Base-by-base conservation (phyloP, 2,797 vertebrate genomes). In the Chloroceryle inda region DNA sequence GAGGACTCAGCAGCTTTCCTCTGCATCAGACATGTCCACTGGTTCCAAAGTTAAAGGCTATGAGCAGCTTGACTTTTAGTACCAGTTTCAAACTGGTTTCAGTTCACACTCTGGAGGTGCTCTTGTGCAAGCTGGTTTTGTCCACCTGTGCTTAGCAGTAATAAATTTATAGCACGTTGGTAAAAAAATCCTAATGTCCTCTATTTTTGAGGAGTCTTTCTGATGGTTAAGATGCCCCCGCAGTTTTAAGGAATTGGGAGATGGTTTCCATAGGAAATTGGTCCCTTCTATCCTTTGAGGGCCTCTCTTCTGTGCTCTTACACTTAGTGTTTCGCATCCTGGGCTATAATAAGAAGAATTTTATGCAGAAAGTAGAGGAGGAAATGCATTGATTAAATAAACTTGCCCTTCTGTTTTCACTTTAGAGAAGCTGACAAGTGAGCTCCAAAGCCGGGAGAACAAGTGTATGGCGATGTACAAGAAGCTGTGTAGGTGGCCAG, bases 391-490 rank as follows among this genome's bases (percentile, higher is more conserved):
- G 74, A 72, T 33, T 45, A 47, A 68, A 53, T 94, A 68, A 95
- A 86, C 68, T 50, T 76, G 45, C 59, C 68, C 23, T 6, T 93
- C 78, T 84, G 38, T 96, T 89, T 89, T 91, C 77, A 58, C 94
- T 96, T 52, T 98, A 99, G 99, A 99, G 96, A 99, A 99, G 96
- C 98, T 99, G 98, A 99, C 99, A 61, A 99, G 99, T 37, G 99
- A 99, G 97, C 98, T 99, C 81, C 99, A 99, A 97, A 99, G 99
- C 98, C 98, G 99, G 42, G 99, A 99, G 95, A 99, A 98, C 96
- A 99, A 99, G 93, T 99, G 99, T 90, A 99, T 99, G 99, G 98
- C 98, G 81, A 98, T 99, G 95, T 99, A 99, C 97, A 98, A 98
- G 97, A 98, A 99, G 72, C 98, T 99, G 56, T 97, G 98, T 87